Conservation (phyloP, 1,140 invertebrate genomes). For the Lasaia peninsularis region DNA sequence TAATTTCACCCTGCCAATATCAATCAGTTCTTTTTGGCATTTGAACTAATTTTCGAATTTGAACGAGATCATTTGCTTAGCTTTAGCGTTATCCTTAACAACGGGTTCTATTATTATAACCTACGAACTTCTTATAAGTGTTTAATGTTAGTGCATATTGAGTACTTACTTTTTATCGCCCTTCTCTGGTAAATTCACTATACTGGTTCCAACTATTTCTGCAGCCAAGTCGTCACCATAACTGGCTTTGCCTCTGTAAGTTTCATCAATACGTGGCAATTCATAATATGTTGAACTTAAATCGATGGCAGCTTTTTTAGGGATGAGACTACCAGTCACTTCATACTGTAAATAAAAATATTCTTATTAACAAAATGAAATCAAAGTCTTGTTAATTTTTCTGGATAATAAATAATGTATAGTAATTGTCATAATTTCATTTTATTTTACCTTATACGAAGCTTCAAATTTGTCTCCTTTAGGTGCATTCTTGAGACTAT, state of each 20-base stretch:
- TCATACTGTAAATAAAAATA: constrained; percentile 37
- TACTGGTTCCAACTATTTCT: constrained; percentile 37
- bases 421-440: too few relatives aligned
- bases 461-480: constrained; percentile 55
- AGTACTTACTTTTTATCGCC: constrained; percentile 50
- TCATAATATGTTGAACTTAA: constrained; percentile 32
- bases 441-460: constrained; percentile 48
- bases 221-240: constrained; percentile 56
- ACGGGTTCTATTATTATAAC: too few relatives aligned
- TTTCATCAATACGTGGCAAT: constrained; percentile 51
- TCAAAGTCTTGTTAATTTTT: background rate
- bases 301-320: constrained; percentile 54
- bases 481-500: constrained; percentile 52
- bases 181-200: constrained; percentile 28
- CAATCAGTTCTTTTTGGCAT: too few relatives aligned
- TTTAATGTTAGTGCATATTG: background rate
- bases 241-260: constrained; percentile 56
- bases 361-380: too few relatives aligned
- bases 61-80: too few relatives aligned
- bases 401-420: background rate
- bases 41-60: too few relatives aligned
- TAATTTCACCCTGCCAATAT: too few relatives aligned
- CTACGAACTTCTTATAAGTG: too few relatives aligned
- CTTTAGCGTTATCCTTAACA: too few relatives aligned
- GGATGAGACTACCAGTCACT: constrained; percentile 49